Evolutionary conservation across 1,140 invertebrate species (phyloP), one percentile per base, ranked within the genome.

Genomic region (Drosophila sp.): DNA sequence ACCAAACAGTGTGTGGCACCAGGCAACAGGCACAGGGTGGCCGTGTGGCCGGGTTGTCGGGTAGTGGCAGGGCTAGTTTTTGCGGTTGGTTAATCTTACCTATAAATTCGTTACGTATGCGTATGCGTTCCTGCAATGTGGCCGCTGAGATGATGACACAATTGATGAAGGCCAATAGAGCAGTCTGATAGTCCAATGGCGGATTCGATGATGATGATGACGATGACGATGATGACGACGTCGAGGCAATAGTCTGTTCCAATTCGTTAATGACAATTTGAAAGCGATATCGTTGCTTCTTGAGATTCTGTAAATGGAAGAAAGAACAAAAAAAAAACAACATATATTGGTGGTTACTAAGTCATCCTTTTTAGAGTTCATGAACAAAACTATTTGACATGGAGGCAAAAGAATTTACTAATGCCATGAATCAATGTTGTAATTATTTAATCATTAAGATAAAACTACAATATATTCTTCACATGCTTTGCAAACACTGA

Each of bases 71-170:
- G 44, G 44, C 23, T n/a, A 70, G 76, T 38, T 38, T 38, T 38
- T 11, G 8, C 70, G 54, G 66, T 35, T 74, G 11, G 11, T 56
- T 33, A 7, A 63, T 82, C 93, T 94, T 92, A 98, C 97, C 98
- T 86, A 98, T 97, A 92, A 98, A 98, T 93, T 99, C 98, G 91
- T 98, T 98, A 77, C 98, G 94, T 70, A 99, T 95, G 71, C 96
- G 93, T 65, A 97, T 96, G 72, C 98, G 94, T 79, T 98, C 97
- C 69, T 96, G 96, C 54, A 98, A 93, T 17, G 96, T 94, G 11
- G 96, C 95, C 7, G 97, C 97, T n/a, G 97, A 97, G 81, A 98
- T 97, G 87, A 99, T 97, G 89, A 99, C 95, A 92, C 97, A 98
- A 94, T 99, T 99, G 93, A 99, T 96, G 93, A 99, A 98, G 44